Percentiles rank a stretch among this genome's conserved stretches.
Conservation (phyloP, 2,888 invertebrate species). For the Heliconius aoede region DNA sequence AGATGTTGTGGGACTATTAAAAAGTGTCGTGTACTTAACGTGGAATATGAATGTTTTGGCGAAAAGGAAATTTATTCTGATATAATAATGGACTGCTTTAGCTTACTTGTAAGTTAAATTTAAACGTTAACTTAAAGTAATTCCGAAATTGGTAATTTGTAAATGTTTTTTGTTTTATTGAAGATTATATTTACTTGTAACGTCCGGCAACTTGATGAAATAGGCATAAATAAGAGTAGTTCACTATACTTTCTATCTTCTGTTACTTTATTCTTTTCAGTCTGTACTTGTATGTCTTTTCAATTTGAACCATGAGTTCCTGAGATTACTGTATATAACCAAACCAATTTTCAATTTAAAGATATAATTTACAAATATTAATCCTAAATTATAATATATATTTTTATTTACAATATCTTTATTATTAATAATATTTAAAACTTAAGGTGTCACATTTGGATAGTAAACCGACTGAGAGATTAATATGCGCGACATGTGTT, state of each 20-base stretch:
- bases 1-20: slow-evolving; percentile 73
- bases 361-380: neutral
- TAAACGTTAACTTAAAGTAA: neutral
- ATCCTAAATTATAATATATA: neutral
- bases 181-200: too few relatives aligned
- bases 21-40: slow-evolving; percentile 72
- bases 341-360: neutral
- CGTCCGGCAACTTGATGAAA: too few relatives aligned
- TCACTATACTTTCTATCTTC: neutral
- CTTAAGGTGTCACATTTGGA: slow-evolving; percentile 69
- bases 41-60: slow-evolving; percentile 71
- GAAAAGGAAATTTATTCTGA: slow-evolving; percentile 73
- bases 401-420: too few relatives aligned
- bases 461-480: slow-evolving; percentile 61
- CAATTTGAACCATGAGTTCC: neutral
- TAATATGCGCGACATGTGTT: slow-evolving; percentile 74
- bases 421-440: too few relatives aligned
- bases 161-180: neutral
- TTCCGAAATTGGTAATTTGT: neutral
- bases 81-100: slow-evolving; percentile 77
- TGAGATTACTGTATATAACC: neutral
- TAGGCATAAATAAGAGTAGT: too few relatives aligned
- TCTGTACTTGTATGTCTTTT: neutral
- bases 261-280: neutral
- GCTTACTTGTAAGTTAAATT: slow-evolving; percentile 64